Conservation (phyloP, 2,113 vertebrate genomes). For the Myanophis thanlyinensis region DNA sequence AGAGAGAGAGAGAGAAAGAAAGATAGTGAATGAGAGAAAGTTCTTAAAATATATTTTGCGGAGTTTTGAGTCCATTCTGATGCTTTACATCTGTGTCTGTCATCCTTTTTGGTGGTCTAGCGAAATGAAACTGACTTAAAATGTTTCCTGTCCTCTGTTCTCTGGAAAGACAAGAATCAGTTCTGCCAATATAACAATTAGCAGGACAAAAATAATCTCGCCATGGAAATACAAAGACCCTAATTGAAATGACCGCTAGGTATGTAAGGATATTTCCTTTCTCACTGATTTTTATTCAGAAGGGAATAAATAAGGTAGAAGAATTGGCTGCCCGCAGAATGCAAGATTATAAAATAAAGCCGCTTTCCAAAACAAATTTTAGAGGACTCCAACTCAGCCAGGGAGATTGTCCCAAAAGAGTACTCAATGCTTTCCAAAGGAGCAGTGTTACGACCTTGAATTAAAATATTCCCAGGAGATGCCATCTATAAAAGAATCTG, state of each 20-base stretch:
- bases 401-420: slow-evolving; percentile 67
- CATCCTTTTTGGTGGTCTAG: not conserved
- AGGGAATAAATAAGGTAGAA: slow-evolving; percentile 68
- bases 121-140: not conserved
- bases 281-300: slow-evolving; percentile 57
- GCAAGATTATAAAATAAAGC: slow-evolving; percentile 71
- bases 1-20: not conserved
- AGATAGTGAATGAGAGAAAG: not conserved
- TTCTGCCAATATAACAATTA: not conserved
- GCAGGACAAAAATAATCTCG: not conserved
- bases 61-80: not conserved
- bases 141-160: not conserved
- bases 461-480: slow-evolving; percentile 39
- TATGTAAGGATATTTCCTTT: slow-evolving; percentile 25
- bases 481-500: slow-evolving; percentile 37
- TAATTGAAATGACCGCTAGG: slow-evolving; percentile 31
- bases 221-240: not conserved
- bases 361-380: slow-evolving; percentile 70
- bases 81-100: not conserved
- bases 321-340: slow-evolving; percentile 59
- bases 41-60: not conserved
- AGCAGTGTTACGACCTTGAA: slow-evolving; percentile 55
- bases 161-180: not conserved
- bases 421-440: slow-evolving; percentile 57
- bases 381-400: slow-evolving; percentile 63